Percentiles rank a stretch among this genome's conserved stretches.
Evolutionary conservation across 2,113 vertebrate species (phyloP).

Genomic region (Pteropus alecto): DNA sequence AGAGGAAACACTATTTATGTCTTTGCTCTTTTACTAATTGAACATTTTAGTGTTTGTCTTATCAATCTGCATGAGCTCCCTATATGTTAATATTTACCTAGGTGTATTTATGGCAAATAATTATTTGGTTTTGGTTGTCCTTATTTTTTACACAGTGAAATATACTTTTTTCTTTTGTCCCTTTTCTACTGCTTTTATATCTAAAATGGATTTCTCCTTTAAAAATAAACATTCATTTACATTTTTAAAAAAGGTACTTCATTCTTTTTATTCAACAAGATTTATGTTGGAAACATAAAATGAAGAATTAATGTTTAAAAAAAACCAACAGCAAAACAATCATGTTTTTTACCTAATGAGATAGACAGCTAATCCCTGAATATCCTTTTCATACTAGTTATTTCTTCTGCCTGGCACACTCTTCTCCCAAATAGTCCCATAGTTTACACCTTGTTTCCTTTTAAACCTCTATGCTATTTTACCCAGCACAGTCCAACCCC

Average conservation of each 20-base stretch:
- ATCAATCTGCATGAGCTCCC: neutral
- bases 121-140: neutral
- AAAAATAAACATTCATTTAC: neutral
- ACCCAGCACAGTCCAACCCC: neutral
- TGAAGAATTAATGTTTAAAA: neutral
- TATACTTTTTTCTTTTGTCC: neutral
- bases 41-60: neutral
- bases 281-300: constrained; percentile 11
- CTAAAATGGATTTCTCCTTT: neutral
- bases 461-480: neutral
- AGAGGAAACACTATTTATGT: neutral
- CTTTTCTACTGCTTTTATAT: neutral
- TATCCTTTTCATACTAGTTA: neutral
- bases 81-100: neutral
- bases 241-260: neutral
- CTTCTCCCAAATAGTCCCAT: neutral
- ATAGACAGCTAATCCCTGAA: neutral
- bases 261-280: neutral
- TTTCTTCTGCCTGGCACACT: neutral
- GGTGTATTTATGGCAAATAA: neutral
- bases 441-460: neutral
- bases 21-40: neutral
- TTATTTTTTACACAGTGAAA: neutral
- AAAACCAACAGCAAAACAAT: neutral
- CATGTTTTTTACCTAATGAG: neutral